Conservation (phyloP, 2,113 vertebrate species). For the Hyla sarda region DNA sequence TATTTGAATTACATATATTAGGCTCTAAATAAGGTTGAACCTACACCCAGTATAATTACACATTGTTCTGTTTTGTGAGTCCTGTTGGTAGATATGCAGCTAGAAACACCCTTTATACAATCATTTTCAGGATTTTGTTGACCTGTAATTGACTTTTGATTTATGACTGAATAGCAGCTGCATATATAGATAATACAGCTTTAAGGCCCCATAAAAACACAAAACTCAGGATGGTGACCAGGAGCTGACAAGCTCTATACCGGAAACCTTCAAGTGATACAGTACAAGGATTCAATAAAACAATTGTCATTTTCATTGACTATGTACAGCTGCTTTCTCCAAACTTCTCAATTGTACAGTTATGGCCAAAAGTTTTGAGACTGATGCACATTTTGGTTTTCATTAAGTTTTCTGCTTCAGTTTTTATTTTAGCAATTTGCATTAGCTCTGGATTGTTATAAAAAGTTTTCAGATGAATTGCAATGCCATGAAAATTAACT, state of each 20-base stretch:
- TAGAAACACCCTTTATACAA: conserved; percentile 24
- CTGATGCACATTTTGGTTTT: no score
- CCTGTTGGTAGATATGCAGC: not conserved
- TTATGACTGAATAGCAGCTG: conserved; percentile 52
- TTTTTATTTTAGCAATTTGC: no score
- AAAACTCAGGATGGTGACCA: not conserved
- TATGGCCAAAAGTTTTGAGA: no score
- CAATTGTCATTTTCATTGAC: not conserved
- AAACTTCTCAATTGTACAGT: not conserved
- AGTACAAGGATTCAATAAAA: no score
- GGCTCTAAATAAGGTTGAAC: not conserved
- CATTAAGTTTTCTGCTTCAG: no score
- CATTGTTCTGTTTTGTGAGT: not conserved
- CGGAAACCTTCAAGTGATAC: not conserved
- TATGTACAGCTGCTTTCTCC: not conserved
- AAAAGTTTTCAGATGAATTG: no score
- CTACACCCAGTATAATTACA: not conserved
- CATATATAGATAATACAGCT: conserved; percentile 42
- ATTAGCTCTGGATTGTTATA: no score
- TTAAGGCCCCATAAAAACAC: conserved; percentile 29
- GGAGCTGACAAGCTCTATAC: not conserved
- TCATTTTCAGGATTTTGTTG: conserved; percentile 47
- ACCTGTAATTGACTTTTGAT: conserved; percentile 41
- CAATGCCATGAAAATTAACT: no score
- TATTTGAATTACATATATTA: not conserved